These are phyloP conservation scores for Hyles vespertilio DNA, from an alignment of 1,140 invertebrate species.

Conservation along the genomic window DNA sequence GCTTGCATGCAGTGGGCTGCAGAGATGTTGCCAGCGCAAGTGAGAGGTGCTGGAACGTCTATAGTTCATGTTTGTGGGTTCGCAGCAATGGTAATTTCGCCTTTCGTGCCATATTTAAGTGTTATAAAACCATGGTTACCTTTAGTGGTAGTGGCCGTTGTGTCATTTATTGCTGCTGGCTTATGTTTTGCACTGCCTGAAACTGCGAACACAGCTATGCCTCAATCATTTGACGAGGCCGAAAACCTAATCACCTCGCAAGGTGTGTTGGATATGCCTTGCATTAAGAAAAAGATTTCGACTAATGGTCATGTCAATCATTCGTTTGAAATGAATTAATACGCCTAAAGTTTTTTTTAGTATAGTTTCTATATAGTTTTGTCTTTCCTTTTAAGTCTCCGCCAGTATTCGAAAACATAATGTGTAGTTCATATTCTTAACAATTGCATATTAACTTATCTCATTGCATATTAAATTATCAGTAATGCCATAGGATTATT, in stretches of 20 bases:
- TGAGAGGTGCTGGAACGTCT: constrained; percentile 79
- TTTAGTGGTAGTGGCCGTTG: constrained; percentile 82
- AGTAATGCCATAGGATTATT: too few species aligned
- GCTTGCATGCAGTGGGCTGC: constrained; percentile 53
- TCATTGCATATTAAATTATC: too few species aligned
- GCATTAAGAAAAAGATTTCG: constrained; percentile 22
- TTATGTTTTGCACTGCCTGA: constrained; percentile 84
- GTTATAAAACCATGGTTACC: constrained; percentile 76
- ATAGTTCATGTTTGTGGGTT: constrained; percentile 78
- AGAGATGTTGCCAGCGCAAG: constrained; percentile 77
- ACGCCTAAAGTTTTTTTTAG: not conserved
- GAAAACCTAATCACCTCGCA: constrained; percentile 64
- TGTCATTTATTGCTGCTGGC: constrained; percentile 81
- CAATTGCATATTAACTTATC: too few species aligned
- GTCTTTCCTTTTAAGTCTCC: too few species aligned
- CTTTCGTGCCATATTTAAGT: constrained; percentile 54
- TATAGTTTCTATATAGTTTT: not conserved
- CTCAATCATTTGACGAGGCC: constrained; percentile 85
- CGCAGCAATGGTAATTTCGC: constrained; percentile 45
- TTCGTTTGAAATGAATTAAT: constrained; percentile 35
- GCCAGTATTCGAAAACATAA: too few species aligned
- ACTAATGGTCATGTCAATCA: constrained; percentile 27
- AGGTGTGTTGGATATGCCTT: constrained; percentile 33
- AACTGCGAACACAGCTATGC: constrained; percentile 84
- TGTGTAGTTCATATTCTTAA: too few species aligned